phyloP scores from a whole-genome alignment of 2,797 vertebrate species.

The Macroramphosus scolopax region DNA sequence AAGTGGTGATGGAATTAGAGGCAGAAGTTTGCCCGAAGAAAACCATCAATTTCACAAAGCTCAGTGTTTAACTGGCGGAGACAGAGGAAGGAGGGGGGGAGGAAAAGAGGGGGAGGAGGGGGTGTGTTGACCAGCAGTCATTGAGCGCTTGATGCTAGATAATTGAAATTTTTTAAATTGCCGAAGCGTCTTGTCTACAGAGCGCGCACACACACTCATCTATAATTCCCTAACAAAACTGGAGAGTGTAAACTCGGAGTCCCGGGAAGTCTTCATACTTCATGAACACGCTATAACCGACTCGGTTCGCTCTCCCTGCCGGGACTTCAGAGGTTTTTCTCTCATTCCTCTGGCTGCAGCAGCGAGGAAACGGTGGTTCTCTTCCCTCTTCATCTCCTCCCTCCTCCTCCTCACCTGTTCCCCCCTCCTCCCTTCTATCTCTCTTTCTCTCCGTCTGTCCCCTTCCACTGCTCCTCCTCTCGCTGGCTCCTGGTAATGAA shows the following conservation, averaged over 20 bases:
- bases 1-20: slow-evolving; percentile 67
- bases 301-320: slow-evolving; percentile 33
- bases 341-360: slow-evolving; percentile 1
- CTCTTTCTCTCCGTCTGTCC: slow-evolving; percentile 43
- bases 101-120: slow-evolving; percentile 5
- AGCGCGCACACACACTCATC: slow-evolving; percentile 31
- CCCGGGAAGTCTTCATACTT: slow-evolving; percentile 42
- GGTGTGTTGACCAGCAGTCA: slow-evolving; percentile 37
- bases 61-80: slow-evolving; percentile 50
- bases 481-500: slow-evolving; percentile 71
- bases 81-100: slow-evolving; percentile 27
- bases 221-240: slow-evolving; percentile 45
- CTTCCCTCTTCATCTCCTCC: slow-evolving; percentile 13
- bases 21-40: slow-evolving; percentile 66
- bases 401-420: slow-evolving; percentile 16
- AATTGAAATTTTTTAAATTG: slow-evolving; percentile 55
- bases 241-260: slow-evolving; percentile 28
- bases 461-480: slow-evolving; percentile 52
- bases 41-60: slow-evolving; percentile 56
- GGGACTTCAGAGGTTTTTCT: slow-evolving; percentile 9
- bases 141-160: slow-evolving; percentile 43
- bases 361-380: slow-evolving; percentile 19
- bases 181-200: slow-evolving; percentile 39
- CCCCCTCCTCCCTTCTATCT: slow-evolving; percentile 41
- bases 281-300: slow-evolving; percentile 26